Evolutionary conservation across 2,113 vertebrate genomes (phyloP), one percentile per base, ranked within the genome.

Genomic region (Seriola rivoliana): DNA sequence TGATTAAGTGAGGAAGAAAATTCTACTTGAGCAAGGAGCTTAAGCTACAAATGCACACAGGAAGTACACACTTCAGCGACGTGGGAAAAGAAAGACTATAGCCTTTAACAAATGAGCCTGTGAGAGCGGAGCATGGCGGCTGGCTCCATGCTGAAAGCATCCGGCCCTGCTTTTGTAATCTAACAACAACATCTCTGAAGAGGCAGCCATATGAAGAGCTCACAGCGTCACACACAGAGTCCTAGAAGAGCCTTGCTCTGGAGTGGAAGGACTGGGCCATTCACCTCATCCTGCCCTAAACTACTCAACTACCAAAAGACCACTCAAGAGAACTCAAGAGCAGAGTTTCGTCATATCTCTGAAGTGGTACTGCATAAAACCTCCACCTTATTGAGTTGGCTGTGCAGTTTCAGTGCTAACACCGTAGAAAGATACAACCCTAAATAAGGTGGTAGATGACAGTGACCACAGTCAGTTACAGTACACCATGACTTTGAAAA

Each of bases 151-250:
- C 92, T 92, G 92, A 94, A 95, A 93, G 93, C 93, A 95, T 94
- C 93, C 91, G 89, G 93, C 90, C 88, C 71, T 4, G 87, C 93
- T 93, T 94, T 94, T 94, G 91, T 91, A 92, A 89, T 91, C 90
- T 82, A 94, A 94, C 91, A 94, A 94, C 92, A 95, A 93, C 94
- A 95, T 92, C 85, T 91, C 89, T 94, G 93, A 92, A 93, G 93
- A 86, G 93, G 89, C 78, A 76, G 88, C 84, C 85, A 77, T 84
- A 85, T 84, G 86, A 91, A 91, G 91, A 85, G 89, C 88, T 91
- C 88, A 77, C 72, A 80, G 90, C 88, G 88, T 89, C 80, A 89
- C 65, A 85, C 80, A 80, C 87, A 66, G 75, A 82, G 85, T 75
- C 81, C 88, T 83, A 78, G 69, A 91, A 86, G 89, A 90, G 90